These are phyloP conservation scores for Aramus guarauna DNA, from an alignment of 2,113 vertebrate species.

Conservation along the genomic window DNA sequence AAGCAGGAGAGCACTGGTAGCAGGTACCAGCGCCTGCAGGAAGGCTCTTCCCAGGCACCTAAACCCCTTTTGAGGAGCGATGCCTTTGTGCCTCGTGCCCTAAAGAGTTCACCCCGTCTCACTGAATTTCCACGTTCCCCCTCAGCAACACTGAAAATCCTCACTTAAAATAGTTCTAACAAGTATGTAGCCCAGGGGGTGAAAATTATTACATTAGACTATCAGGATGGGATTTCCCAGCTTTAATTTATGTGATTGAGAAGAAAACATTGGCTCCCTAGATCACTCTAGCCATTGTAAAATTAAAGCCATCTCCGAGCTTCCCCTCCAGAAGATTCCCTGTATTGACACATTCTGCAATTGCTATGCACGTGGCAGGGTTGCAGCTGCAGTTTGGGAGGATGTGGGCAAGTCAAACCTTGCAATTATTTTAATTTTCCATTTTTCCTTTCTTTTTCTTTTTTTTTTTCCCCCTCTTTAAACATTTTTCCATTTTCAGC, in stretches of 20 bases:
- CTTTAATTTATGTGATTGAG: not conserved
- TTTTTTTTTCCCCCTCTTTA: not conserved
- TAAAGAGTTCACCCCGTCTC: not conserved
- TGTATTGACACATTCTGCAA: not conserved
- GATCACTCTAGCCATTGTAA: not conserved
- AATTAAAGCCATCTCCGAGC: not conserved
- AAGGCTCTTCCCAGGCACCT: not conserved
- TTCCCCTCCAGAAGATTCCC: not conserved
- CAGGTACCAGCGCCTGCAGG: not conserved
- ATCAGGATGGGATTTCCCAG: not conserved
- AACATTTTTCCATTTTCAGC: not conserved
- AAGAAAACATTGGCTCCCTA: not conserved
- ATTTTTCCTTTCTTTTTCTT: not conserved
- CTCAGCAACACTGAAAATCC: not conserved
- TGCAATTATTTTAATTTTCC: not conserved
- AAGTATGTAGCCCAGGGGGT: not conserved
- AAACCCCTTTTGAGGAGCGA: not conserved
- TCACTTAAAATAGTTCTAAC: not conserved
- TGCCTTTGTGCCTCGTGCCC: rapidly evolving
- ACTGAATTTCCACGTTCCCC: not conserved
- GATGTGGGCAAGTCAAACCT: not conserved
- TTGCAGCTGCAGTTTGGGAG: not conserved
- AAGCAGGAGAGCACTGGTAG: not conserved
- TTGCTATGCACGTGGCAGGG: not conserved
- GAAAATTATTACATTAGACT: not conserved